Evolutionary conservation across 2,113 vertebrate genomes (phyloP), one percentile per base, ranked within the genome.

Genomic region (Choloepus hoffmanni): DNA sequence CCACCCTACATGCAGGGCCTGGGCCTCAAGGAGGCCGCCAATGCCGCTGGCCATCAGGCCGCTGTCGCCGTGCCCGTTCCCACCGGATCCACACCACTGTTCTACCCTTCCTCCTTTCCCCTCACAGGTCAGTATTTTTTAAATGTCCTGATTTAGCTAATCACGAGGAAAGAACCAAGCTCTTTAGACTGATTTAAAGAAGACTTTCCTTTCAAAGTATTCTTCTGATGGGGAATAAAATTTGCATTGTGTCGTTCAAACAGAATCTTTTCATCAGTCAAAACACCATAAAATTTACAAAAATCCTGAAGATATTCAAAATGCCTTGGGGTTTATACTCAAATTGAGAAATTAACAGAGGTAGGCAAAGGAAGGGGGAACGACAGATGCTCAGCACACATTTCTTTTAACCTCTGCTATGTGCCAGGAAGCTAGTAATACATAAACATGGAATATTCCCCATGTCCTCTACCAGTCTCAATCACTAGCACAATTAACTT

Each of bases 361-460:
- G 10, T 7, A 2, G 21, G 5, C 16, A 8, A 21, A 0, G 5
- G 36, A 76, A 28, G 2, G 0, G 24, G 1, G 6, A 30, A 33
- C 0, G 0, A 4, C 4, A 53, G 23, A 13, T 26, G 26, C 3
- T 45, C 36, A 16, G 40, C 19, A 62, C 8, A 1, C 10, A 0
- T 8, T 0, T 14, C 8, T 1, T 63, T 1, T 63, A 9, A 30
- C 26, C 53, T 24, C 83, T 16, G 5, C 10, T 11, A 2, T 21
- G 33, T 7, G 11, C 33, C 5, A 10, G 83, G 73, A 12, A 62
- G 28, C 13, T 0, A 11, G 9, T 5, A 6, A 11, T 11, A 21
- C 1, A 3, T 1, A 13, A 9, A 45, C 55, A 4, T 19, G 68
- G n/a, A 19, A 40, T 18, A 55, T 55, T 55, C 55, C 55, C 14